phyloP scores from a whole-genome alignment of 2,888 invertebrate genomes.

The Gymnoscelis rufifasciata region DNA sequence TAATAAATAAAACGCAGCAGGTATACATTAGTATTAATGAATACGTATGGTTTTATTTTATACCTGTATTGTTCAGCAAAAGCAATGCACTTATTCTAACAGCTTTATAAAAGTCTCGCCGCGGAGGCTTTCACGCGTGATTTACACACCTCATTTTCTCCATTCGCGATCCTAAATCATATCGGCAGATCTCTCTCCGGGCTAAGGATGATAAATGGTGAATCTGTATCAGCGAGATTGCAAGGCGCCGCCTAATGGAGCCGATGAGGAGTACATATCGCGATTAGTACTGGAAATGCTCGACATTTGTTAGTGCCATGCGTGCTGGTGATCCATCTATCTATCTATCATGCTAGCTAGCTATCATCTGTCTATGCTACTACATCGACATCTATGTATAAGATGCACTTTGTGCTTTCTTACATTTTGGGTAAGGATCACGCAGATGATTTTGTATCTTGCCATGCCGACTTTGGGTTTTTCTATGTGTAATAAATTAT shows the following conservation, averaged over 20 bases:
- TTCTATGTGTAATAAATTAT: too few species aligned
- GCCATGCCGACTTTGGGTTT: too few species aligned
- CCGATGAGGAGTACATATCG: slow-evolving; percentile 7
- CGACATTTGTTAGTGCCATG: slow-evolving; percentile 1
- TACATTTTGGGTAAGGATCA: too few species aligned
- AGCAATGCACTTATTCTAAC: slow-evolving; percentile 6
- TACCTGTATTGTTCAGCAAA: neutral
- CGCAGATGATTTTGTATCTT: too few species aligned
- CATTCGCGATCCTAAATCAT: slow-evolving; percentile 26
- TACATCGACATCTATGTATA: too few species aligned
- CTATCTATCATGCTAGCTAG: too few species aligned
- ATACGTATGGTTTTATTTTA: too few species aligned
- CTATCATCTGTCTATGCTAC: too few species aligned
- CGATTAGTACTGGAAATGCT: slow-evolving; percentile 1
- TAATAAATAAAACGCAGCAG: too few species aligned
- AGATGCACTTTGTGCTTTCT: too few species aligned
- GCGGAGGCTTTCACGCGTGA: slow-evolving; percentile 20
- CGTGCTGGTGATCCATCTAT: too few species aligned
- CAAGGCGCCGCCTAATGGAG: slow-evolving; percentile 26
- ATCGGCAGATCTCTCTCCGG: slow-evolving; percentile 25
- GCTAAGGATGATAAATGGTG: slow-evolving; percentile 33
- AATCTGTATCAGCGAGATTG: slow-evolving; percentile 27
- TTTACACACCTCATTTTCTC: slow-evolving; percentile 27
- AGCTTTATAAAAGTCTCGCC: slow-evolving; percentile 8
- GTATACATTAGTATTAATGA: too few species aligned